phyloP scores from a whole-genome alignment of 2,113 vertebrate genomes.

The Oostethus manadensis region DNA sequence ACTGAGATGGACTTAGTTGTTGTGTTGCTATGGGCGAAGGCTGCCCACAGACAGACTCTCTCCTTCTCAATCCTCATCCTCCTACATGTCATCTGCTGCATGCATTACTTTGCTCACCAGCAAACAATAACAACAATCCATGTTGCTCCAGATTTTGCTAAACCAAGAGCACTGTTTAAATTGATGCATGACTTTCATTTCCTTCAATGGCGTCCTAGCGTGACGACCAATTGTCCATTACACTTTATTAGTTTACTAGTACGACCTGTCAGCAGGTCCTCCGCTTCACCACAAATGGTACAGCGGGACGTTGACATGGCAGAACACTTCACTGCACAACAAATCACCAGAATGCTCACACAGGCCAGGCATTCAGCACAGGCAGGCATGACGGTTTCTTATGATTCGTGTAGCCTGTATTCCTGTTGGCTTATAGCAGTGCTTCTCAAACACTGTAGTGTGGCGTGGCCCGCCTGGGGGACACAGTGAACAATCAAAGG shows the following conservation, averaged over 20 bases:
- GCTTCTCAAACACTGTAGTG: too few relatives aligned
- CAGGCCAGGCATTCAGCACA: constrained; percentile 22
- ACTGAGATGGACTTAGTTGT: constrained; percentile 32
- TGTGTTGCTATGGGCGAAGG: constrained; percentile 43
- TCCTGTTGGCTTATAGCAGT: not conserved
- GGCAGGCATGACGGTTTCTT: constrained; percentile 1
- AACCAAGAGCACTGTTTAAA: not conserved
- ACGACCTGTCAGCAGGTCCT: constrained; percentile 25
- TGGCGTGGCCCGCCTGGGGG: too few relatives aligned
- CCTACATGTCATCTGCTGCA: constrained; percentile 59
- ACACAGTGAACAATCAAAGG: too few relatives aligned
- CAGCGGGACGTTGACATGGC: constrained; percentile 45
- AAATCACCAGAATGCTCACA: constrained; percentile 26
- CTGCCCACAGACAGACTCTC: constrained; percentile 54
- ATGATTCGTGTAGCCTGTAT: constrained; percentile 5
- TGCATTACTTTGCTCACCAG: constrained; percentile 21
- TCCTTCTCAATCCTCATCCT: constrained; percentile 53
- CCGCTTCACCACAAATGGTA: constrained; percentile 54
- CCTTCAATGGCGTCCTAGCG: constrained; percentile 1
- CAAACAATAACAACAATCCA: constrained; percentile 27
- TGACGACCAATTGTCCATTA: not conserved
- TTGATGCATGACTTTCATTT: not conserved
- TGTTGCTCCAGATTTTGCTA: not conserved
- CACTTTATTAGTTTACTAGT: constrained; percentile 11
- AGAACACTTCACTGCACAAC: constrained; percentile 34